Evolutionary conservation across 2,888 invertebrate genomes (phyloP), one percentile per base, ranked within the genome.

Genomic region (Cheilosia grossa): DNA sequence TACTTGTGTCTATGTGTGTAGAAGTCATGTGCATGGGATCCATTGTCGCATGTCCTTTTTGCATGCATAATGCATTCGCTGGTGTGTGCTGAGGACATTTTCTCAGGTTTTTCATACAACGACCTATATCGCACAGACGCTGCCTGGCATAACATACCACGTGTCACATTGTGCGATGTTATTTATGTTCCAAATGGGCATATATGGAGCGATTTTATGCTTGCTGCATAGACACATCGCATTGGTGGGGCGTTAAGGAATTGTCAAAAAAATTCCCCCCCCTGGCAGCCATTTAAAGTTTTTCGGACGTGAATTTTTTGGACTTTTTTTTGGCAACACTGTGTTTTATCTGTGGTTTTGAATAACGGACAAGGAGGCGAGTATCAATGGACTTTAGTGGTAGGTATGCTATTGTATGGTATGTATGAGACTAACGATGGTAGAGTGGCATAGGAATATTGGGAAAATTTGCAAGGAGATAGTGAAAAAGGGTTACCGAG

Each of bases 21-120:
- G n/a, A 3, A 30, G 37, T 27, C 24, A 69, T 44, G 69, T 5
- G 49, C 69, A 61, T 21, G 72, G 15, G 24, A 33, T 56, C 42
- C 27, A 85, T 80, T 80, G 85, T 85, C 75, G 80, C 85, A 72
- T 85, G 80, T 85, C 79, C 80, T 75, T 75, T 80, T 74, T 83
- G 80, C 85, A 85, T 80, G 75, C 85, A 85, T 80, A 80, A 85
- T 83, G 80, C 80, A 75, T 74, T 80, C 59, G 59, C 13, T 53
- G 53, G 42, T 59, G 58, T 64, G 40, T 79, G 74, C 42, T 53
- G 24, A 24, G 47, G 69, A 58, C 53, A 44, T 67, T 82, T 73
- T 69, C 69, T 69, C 51, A 63, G 63, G 44, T 58, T 37, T 67
- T 42, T 70, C 67, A 42, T 58, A 44, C 40, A 74, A 58, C 80